Conservation (phyloP, 2,888 invertebrate genomes). For the Agapetus fuscipes region DNA sequence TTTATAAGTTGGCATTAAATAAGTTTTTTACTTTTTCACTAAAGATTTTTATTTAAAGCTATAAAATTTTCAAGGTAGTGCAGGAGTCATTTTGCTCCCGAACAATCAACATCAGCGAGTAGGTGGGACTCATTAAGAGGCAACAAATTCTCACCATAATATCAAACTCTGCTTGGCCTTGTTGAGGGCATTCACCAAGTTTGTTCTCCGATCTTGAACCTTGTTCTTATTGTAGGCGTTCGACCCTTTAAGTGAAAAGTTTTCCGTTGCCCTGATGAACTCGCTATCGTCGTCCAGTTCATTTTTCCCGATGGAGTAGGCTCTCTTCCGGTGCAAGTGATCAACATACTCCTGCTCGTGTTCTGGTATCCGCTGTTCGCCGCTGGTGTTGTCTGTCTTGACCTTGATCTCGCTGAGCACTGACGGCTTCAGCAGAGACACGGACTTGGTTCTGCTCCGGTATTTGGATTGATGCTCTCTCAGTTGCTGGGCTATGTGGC, state of each 20-base stretch:
- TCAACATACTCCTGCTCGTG: neutral
- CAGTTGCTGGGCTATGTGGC: conserved; percentile 38
- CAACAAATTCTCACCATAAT: too few species aligned
- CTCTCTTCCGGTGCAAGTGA: conserved; percentile 4
- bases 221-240: conserved; percentile 22
- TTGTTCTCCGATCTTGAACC: conserved; percentile 35
- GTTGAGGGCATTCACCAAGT: conserved; percentile 38
- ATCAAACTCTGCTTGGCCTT: conserved; percentile 41
- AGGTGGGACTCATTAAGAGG: too few species aligned
- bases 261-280: conserved; percentile 19
- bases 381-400: conserved; percentile 34
- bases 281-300: conserved; percentile 19
- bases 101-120: too few species aligned
- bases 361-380: conserved; percentile 22
- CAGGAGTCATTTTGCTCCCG: too few species aligned
- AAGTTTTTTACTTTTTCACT: too few species aligned
- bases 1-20: too few species aligned
- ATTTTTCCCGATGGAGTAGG: conserved; percentile 5
- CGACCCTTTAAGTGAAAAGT: conserved; percentile 18
- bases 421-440: conserved; percentile 39
- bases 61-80: too few species aligned
- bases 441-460: conserved; percentile 31
- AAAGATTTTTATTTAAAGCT: too few species aligned
- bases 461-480: conserved; percentile 38
- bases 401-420: conserved; percentile 41